Evolutionary conservation across 1,140 invertebrate species (phyloP).

Genomic region (Phortica variegata): DNA sequence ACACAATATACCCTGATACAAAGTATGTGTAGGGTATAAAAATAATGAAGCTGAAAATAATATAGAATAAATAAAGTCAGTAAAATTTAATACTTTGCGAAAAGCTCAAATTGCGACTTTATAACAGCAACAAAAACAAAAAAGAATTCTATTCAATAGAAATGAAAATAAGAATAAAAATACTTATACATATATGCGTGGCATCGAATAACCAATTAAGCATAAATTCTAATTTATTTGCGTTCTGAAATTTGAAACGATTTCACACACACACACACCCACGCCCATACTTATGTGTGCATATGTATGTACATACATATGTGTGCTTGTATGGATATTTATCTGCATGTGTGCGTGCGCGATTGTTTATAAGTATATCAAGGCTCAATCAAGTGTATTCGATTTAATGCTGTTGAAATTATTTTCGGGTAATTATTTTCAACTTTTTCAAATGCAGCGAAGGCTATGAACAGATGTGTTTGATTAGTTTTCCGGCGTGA

Average conservation of each 20-base stretch:
- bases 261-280: too few relatives aligned
- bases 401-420: too few relatives aligned
- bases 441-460: background rate
- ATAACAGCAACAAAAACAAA: background rate
- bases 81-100: constrained; percentile 45
- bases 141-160: background rate
- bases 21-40: constrained; percentile 20
- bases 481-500: constrained; percentile 5
- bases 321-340: constrained; percentile 23
- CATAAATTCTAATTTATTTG: constrained; percentile 46
- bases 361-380: too few relatives aligned
- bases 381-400: too few relatives aligned
- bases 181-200: constrained; percentile 23
- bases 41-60: constrained; percentile 45
- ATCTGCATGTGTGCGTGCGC: too few relatives aligned
- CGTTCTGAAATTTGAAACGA: too few relatives aligned
- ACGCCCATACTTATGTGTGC: too few relatives aligned
- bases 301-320: constrained; percentile 12
- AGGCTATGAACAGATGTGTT: constrained; percentile 4
- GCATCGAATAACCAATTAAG: constrained; percentile 53
- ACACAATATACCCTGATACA: too few relatives aligned
- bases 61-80: constrained; percentile 43
- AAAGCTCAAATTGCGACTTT: constrained; percentile 39
- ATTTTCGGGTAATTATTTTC: constrained; percentile 43
- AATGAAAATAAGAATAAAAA: background rate